Evolutionary conservation across 2,888 invertebrate genomes (phyloP), one percentile per base, ranked within the genome.

Genomic region (Drosophila ochracea): DNA sequence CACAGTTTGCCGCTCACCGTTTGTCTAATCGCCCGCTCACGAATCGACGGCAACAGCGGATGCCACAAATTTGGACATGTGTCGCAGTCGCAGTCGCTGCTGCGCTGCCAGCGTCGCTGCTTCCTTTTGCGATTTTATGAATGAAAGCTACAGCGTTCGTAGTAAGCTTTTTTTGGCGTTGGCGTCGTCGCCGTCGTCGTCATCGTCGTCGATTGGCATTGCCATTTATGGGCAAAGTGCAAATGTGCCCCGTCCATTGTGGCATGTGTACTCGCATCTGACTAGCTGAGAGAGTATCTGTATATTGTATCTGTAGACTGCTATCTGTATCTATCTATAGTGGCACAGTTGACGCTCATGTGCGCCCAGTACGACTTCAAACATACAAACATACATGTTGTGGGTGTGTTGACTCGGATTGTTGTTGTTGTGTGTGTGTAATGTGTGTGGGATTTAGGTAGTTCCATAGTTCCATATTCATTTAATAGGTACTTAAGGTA

Each of bases 1-100:
- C 63, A 53, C 67, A 55, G 73, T 30, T 57, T 57, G 28, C 47
- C 47, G 47, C 25, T 60, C 68, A 50, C 61, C 43, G 77, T 30
- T 37, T 52, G 79, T 77, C 87, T 89, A 84, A 84, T 84, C 89
- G 84, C 71, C 69, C 70, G 84, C 89, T 89, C 84, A 85, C 89
- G 89, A 89, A 74, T 77, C 85, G 76, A 68, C 76, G 61, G 65
- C 76, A n/a, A 69, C 83, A 88, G 81, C 90, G 86, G 88, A 90
- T 90, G 88, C 88, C 83, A 89, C 90, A 90, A 86, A 84, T 86
- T 90, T 86, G 86, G 86, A 77, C 86, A 86, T 89, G 73, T 79
- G 78, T 87, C 84, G 80, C 82, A 63, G 78, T 69, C 82, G 52
- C 70, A 7, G 76, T 21, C 75, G 57, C 49, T 16, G 35, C 35